Percentiles rank a stretch among this genome's conserved stretches.
These are phyloP conservation scores for Lethenteron camtschaticum DNA, from an alignment of 2,113 vertebrate genomes.

Conservation along the genomic window DNA sequence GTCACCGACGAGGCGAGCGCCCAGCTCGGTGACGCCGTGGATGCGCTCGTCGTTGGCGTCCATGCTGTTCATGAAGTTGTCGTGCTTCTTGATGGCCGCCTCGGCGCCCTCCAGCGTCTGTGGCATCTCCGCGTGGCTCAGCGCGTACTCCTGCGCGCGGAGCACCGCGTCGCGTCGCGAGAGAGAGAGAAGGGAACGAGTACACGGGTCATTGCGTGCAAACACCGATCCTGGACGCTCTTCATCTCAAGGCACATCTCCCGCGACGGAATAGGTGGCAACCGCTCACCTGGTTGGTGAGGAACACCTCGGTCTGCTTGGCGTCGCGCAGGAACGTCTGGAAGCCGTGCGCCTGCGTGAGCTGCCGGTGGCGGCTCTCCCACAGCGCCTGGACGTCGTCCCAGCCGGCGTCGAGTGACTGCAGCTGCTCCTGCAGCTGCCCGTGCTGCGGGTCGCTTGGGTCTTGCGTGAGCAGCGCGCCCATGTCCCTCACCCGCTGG, in stretches of 20 bases:
- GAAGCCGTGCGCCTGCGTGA: slow-evolving; percentile 49
- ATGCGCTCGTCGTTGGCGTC: slow-evolving; percentile 57
- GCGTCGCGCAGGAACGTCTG: slow-evolving; percentile 68
- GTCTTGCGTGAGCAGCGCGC: slow-evolving; percentile 30
- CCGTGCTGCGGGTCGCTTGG: slow-evolving; percentile 63
- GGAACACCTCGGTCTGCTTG: slow-evolving; percentile 56
- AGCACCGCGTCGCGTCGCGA: neutral
- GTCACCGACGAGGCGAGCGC: slow-evolving; percentile 38
- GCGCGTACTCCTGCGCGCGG: slow-evolving; percentile 46
- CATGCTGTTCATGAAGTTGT: slow-evolving; percentile 48
- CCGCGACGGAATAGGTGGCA: too few relatives aligned
- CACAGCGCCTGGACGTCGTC: slow-evolving; percentile 54
- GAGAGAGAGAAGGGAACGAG: neutral
- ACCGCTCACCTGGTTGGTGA: slow-evolving; percentile 58
- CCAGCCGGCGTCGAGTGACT: slow-evolving; percentile 50
- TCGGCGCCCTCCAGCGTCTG: slow-evolving; percentile 48
- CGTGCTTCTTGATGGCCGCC: slow-evolving; percentile 50
- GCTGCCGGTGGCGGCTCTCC: slow-evolving; percentile 39
- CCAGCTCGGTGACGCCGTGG: slow-evolving; percentile 25
- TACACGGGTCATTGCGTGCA: neutral
- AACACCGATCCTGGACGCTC: neutral
- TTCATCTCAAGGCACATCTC: too few relatives aligned
- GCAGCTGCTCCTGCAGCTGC: slow-evolving; percentile 46
- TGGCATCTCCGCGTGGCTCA: slow-evolving; percentile 52
- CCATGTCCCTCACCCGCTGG: slow-evolving; percentile 25